Percentiles rank a stretch among this genome's conserved stretches.
Conservation (phyloP, 2,113 vertebrate species). For the Misgurnus mizolepis region DNA sequence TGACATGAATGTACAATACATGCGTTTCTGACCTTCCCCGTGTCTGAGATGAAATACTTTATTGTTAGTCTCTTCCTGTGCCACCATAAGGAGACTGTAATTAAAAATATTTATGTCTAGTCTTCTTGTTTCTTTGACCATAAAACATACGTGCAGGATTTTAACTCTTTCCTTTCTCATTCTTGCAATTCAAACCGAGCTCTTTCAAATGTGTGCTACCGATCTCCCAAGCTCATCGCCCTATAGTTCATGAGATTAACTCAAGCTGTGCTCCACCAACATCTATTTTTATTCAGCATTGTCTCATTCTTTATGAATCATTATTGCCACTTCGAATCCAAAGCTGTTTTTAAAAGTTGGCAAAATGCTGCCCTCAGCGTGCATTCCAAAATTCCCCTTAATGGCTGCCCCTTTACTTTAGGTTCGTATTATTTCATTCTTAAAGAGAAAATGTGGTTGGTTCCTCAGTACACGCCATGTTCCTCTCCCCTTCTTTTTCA, state of each 20-base stretch:
- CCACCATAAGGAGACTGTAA: slow-evolving; percentile 1
- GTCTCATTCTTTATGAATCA: slow-evolving; percentile 70
- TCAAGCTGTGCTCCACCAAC: slow-evolving; percentile 62
- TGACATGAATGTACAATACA: not conserved
- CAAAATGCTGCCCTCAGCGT: slow-evolving; percentile 63
- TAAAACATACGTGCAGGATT: slow-evolving; percentile 39
- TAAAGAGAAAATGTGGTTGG: slow-evolving; percentile 66
- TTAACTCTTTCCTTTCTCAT: slow-evolving; percentile 26
- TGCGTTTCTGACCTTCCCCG: not conserved
- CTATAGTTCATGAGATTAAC: slow-evolving; percentile 15
- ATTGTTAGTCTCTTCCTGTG: slow-evolving; percentile 37
- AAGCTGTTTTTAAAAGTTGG: slow-evolving; percentile 22
- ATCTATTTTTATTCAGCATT: slow-evolving; percentile 68
- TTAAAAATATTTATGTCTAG: slow-evolving; percentile 40
- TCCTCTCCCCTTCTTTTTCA: slow-evolving; percentile 57
- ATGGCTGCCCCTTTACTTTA: slow-evolving; percentile 63
- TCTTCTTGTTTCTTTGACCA: slow-evolving; percentile 12
- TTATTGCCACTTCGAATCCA: slow-evolving; percentile 58
- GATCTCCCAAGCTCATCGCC: not conserved
- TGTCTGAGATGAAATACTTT: slow-evolving; percentile 22
- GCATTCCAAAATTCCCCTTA: slow-evolving; percentile 65
- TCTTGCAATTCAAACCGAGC: slow-evolving; percentile 3
- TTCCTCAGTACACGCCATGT: slow-evolving; percentile 65
- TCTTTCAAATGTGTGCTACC: not conserved
- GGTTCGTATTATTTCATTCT: slow-evolving; percentile 73